Percentiles rank a stretch among this genome's conserved stretches.
phyloP scores from a whole-genome alignment of 2,797 vertebrate genomes.

The Danio choprae region DNA sequence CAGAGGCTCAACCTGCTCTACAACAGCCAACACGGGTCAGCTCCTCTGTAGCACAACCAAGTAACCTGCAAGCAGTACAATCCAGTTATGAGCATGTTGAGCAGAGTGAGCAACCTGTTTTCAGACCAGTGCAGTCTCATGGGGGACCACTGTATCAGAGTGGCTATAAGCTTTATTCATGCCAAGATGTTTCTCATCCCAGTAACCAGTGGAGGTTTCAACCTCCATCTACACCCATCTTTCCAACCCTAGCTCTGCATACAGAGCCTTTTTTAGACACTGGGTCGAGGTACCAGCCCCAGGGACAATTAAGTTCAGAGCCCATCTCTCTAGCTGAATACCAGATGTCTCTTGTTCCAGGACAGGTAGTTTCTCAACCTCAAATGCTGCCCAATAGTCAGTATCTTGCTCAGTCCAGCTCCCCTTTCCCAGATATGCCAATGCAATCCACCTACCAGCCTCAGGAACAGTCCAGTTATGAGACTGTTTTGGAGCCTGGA shows the following conservation, averaged over 20 bases:
- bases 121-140: background rate
- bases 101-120: background rate
- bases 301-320: background rate
- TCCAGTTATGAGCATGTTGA: background rate
- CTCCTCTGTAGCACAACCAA: background rate
- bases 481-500: background rate
- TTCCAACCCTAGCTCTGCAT: background rate
- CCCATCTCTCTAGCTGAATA: rapidly evolving
- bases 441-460: background rate
- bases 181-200: background rate
- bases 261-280: background rate
- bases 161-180: conserved; percentile 2
- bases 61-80: background rate
- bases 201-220: background rate
- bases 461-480: background rate
- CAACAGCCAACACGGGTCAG: background rate
- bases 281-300: background rate
- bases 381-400: background rate
- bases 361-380: background rate
- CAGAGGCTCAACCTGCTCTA: background rate
- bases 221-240: background rate
- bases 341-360: background rate
- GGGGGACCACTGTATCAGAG: background rate
- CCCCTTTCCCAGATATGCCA: background rate
- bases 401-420: background rate